Base-by-base conservation (phyloP, 2,113 vertebrate species). In the Rhea americana region DNA sequence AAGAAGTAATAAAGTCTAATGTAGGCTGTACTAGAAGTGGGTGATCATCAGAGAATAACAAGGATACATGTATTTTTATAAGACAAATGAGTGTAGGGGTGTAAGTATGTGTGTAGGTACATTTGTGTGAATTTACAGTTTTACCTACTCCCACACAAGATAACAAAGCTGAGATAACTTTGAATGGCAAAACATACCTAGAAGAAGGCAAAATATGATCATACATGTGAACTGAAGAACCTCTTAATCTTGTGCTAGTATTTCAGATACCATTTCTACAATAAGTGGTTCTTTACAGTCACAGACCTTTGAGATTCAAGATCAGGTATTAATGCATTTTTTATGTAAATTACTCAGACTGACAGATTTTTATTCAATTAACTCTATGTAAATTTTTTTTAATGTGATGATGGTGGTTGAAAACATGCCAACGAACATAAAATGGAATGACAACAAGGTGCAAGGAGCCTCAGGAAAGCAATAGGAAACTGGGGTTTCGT, bases 231-330 rank as follows among this genome's bases (percentile, higher is more conserved):
- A 24, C 85, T 78, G 65, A n/a, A 75, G 59, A 67, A 20, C 16
- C 7, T 75, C 62, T 28, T 58, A 37, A 61, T 39, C 15, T 68
- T 85, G 28, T 0, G 1, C 24, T 39, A 1, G 0, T 47, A 7
- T 51, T 91, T 94, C 77, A 76, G 66, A 67, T 37, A 35, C 5
- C 39, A 39, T 81, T 78, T 59, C 24, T 70, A 58, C 0, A 2
- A 63, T 39, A 79, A 72, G 30, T 30, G 13, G 58, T 66, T 79
- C 56, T 55, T 95, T 51, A 19, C 9, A 41, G 66, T 67, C 66
- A 70, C 11, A 84, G 37, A 20, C 12, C 13, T 90, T 58, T 85
- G 61, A 51, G 35, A 59, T 77, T 67, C 56, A 74, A 62, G 39
- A 45, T 43, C 26, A 81, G 26, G 3, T 72, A 55, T 83, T 59